Conservation (phyloP, 2,797 vertebrate species). For the Catamblyrhynchus diadema region DNA sequence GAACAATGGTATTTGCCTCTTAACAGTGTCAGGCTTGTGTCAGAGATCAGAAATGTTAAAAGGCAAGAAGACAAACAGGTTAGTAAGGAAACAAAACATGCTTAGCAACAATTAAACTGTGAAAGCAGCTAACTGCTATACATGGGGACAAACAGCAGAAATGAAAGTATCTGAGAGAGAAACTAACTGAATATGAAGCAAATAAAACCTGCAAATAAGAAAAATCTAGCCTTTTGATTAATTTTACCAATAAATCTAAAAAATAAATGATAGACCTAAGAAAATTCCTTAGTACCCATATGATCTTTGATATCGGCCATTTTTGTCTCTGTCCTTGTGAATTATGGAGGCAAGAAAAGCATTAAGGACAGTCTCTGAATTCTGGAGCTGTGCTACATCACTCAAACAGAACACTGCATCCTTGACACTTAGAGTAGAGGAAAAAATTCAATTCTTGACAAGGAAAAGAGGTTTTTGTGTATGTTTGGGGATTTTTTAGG, state of each 20-base stretch:
- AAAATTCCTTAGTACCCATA: neutral
- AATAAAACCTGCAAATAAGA: neutral
- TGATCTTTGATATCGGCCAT: neutral
- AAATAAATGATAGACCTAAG: neutral
- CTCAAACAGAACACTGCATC: neutral
- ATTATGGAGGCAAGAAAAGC: neutral
- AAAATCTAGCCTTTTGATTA: neutral
- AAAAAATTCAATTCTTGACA: neutral
- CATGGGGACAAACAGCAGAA: neutral
- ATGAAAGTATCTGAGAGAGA: neutral
- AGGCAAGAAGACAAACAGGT: conserved; percentile 20
- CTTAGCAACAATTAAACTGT: neutral
- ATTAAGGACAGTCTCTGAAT: neutral
- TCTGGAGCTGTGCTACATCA: neutral
- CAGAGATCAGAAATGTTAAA: conserved; percentile 12
- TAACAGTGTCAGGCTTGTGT: neutral
- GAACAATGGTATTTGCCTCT: neutral
- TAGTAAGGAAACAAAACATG: neutral
- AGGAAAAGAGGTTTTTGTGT: neutral
- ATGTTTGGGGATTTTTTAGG: neutral
- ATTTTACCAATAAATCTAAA: neutral
- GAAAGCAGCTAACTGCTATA: neutral
- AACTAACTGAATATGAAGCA: neutral
- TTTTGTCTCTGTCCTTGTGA: neutral
- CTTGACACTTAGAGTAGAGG: neutral